Conservation (phyloP, 2,797 vertebrate genomes). For the Schizopygopsis pylzovi region DNA sequence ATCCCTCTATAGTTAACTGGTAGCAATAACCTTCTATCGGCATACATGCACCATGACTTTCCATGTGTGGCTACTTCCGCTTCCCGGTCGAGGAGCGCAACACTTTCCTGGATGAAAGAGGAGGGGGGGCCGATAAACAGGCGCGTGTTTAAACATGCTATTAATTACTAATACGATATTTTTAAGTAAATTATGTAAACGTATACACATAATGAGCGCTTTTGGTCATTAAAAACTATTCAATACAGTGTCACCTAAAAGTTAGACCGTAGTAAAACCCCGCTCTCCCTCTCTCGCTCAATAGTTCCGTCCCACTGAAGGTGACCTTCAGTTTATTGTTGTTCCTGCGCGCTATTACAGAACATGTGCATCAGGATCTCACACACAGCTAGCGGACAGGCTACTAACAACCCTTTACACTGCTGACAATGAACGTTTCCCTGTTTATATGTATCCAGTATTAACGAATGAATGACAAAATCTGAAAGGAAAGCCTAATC, state of each 20-base stretch:
- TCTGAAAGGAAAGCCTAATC: no score
- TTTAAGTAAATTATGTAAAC: neutral
- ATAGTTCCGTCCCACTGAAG: conserved; percentile 79
- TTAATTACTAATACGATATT: neutral
- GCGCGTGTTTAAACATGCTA: neutral
- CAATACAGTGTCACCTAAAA: rapidly evolving
- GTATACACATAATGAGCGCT: rapidly evolving
- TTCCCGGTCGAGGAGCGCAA: conserved; percentile 78
- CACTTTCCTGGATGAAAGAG: conserved; percentile 33
- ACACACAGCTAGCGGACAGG: conserved; percentile 10
- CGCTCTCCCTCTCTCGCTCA: neutral
- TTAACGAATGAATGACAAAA: neutral
- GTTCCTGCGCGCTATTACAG: conserved; percentile 59
- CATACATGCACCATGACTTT: conserved; percentile 72
- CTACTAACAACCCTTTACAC: neutral
- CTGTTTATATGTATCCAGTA: neutral
- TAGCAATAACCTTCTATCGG: conserved; percentile 78
- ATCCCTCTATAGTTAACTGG: conserved; percentile 45
- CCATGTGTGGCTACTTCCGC: conserved; percentile 73
- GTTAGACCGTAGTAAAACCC: neutral
- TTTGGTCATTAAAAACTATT: neutral
- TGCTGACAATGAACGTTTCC: neutral
- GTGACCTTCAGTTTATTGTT: conserved; percentile 83
- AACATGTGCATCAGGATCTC: conserved; percentile 71
- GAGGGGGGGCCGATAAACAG: neutral